These are phyloP conservation scores for Tinamus guttatus DNA, from an alignment of 2,113 vertebrate species.

Conservation along the genomic window DNA sequence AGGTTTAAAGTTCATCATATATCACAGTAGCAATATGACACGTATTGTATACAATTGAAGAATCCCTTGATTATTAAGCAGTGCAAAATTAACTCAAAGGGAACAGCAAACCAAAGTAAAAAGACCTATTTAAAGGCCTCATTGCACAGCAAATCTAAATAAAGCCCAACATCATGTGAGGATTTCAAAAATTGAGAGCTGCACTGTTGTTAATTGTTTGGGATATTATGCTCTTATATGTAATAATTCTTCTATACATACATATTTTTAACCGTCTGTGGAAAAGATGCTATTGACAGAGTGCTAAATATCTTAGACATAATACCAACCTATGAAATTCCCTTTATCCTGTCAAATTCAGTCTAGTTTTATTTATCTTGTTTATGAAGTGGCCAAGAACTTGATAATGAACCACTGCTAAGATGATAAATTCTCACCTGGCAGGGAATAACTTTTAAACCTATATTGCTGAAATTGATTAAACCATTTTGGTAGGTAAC, in stretches of 20 bases:
- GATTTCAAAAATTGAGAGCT: background rate
- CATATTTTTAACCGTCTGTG: background rate
- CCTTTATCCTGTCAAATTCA: background rate
- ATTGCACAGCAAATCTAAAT: background rate
- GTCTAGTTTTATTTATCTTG: background rate
- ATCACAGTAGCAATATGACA: background rate
- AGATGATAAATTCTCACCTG: background rate
- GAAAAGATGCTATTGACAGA: background rate
- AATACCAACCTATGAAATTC: background rate
- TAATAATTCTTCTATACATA: background rate
- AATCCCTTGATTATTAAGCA: background rate
- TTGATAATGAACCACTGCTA: background rate
- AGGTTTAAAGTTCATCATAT: background rate
- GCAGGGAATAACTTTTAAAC: background rate
- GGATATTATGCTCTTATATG: background rate
- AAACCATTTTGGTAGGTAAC: background rate
- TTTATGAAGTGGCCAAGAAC: background rate
- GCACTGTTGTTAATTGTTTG: background rate
- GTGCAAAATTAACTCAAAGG: background rate
- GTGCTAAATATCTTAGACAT: background rate
- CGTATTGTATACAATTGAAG: background rate
- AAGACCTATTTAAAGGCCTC: background rate
- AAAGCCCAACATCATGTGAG: background rate
- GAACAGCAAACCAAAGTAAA: background rate
- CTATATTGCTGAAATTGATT: background rate